Evolutionary conservation across 2,888 invertebrate species (phyloP).

Genomic region (Leptopilina myrica): DNA sequence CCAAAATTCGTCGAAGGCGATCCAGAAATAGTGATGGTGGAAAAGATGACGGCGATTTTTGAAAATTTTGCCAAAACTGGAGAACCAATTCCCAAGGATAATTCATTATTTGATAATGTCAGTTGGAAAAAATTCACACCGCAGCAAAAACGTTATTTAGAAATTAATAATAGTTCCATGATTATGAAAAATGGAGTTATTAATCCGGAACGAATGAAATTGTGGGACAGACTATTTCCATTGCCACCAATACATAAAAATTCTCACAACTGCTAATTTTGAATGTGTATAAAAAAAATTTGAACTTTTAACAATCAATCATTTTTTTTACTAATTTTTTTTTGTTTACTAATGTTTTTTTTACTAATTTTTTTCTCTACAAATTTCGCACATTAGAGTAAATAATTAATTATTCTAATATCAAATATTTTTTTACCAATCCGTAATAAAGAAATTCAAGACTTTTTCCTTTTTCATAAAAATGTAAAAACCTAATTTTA

Average conservation of each 20-base stretch:
- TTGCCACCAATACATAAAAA: constrained; percentile 42
- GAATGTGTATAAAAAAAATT: not conserved
- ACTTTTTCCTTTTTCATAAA: too few relatives aligned
- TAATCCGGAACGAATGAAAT: constrained; percentile 71
- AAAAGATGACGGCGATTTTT: constrained; percentile 75
- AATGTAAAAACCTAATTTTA: too few relatives aligned
- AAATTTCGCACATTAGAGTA: too few relatives aligned
- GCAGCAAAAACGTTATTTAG: constrained; percentile 74
- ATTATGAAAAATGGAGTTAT: constrained; percentile 64
- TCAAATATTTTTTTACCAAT: too few relatives aligned
- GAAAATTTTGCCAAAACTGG: constrained; percentile 77
- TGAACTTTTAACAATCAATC: too few relatives aligned
- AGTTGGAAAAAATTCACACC: constrained; percentile 74
- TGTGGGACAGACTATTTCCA: constrained; percentile 76
- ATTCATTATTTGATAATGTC: constrained; percentile 67
- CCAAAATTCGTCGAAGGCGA: constrained; percentile 75
- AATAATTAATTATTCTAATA: too few relatives aligned
- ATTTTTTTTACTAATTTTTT: too few relatives aligned
- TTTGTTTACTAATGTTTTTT: too few relatives aligned
- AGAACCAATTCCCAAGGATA: constrained; percentile 76
- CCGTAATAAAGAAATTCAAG: too few relatives aligned
- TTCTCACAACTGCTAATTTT: not conserved
- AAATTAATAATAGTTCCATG: constrained; percentile 48
- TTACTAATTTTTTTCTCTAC: too few relatives aligned
- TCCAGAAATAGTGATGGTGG: constrained; percentile 75